Percentiles rank a stretch among this genome's conserved stretches.
These are phyloP conservation scores for Vanessa atalanta DNA, from an alignment of 1,140 invertebrate genomes.

Conservation along the genomic window DNA sequence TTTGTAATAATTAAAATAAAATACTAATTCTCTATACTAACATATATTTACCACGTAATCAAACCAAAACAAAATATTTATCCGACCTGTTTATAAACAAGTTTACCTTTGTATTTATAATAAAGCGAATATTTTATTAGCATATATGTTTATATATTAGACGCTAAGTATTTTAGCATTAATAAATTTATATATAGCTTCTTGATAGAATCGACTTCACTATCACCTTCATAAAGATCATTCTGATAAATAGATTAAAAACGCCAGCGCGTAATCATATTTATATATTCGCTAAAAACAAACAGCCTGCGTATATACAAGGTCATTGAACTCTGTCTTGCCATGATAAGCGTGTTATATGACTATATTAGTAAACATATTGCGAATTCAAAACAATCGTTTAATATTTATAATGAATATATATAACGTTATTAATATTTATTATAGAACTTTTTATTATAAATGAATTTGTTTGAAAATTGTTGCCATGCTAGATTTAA, in stretches of 20 bases:
- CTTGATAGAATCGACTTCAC: neutral
- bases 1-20: too few species aligned
- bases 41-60: too few species aligned
- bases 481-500: too few species aligned
- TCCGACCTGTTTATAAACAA: too few species aligned
- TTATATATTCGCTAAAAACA: constrained; percentile 43
- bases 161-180: neutral
- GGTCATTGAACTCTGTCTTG: constrained; percentile 50
- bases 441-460: too few species aligned
- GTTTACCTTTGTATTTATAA: neutral
- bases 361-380: constrained; percentile 51
- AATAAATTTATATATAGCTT: neutral
- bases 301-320: constrained; percentile 35
- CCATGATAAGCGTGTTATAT: constrained; percentile 50
- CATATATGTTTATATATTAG: neutral
- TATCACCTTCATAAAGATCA: constrained; percentile 25
- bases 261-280: constrained; percentile 34
- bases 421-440: too few species aligned
- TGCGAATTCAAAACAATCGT: constrained; percentile 7
- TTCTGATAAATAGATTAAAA: constrained; percentile 46
- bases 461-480: too few species aligned
- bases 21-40: too few species aligned
- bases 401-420: too few species aligned
- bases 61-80: too few species aligned
- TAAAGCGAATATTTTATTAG: neutral